Evolutionary conservation across 2,888 invertebrate species (phyloP), one percentile per base, ranked within the genome.

Genomic region (Nomada hirtipes): DNA sequence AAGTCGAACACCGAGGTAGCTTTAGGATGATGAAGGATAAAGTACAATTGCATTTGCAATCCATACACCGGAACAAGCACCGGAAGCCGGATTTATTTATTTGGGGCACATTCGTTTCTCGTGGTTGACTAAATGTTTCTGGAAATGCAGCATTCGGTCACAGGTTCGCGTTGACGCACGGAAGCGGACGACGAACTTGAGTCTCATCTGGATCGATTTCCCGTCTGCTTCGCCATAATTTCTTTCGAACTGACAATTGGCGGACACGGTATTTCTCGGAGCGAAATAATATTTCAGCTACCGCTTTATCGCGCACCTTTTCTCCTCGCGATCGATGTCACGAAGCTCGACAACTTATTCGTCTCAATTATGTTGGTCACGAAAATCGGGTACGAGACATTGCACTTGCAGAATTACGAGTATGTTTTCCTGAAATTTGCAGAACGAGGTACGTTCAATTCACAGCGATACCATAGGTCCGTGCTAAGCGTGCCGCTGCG

Each of bases 231-330:
- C 20, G 42, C 44, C 10, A 65, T 79, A 70, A 64, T 79, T 64
- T 67, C 53, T 69, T 65, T 73, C 52, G 18, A 61, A 18, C 65
- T 20, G 26, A 55, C 76, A 79, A 79, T 78, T 79, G 78, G 65
- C 18, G n/a, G 11, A 1, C 23, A 23, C 53, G n/a, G 20, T 71
- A 61, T 67, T 71, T 42, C 53, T 10, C 11, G 23, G 11, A n/a
- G n/a, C 9, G 18, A 18, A 53, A 53, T n/a, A n/a, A 53, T n/a
- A 4, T n/a, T 53, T n/a, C n/a, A 53, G 52, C 7, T 36, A 1
- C 36, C 0, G 36, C 36, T 36, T 4, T 36, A 7, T 36, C 36
- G 36, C 36, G 36, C 36, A 36, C 36, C 36, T 36, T 36, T 29
- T 29, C 29, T 29, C 29, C 29, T 7, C 29, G 7, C 29, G 29